A percentile compares a stretch with the other conserved stretches of the same genome.
Evolutionary conservation across 2,888 invertebrate species (phyloP).

Genomic region (Amaurobius ferox): DNA sequence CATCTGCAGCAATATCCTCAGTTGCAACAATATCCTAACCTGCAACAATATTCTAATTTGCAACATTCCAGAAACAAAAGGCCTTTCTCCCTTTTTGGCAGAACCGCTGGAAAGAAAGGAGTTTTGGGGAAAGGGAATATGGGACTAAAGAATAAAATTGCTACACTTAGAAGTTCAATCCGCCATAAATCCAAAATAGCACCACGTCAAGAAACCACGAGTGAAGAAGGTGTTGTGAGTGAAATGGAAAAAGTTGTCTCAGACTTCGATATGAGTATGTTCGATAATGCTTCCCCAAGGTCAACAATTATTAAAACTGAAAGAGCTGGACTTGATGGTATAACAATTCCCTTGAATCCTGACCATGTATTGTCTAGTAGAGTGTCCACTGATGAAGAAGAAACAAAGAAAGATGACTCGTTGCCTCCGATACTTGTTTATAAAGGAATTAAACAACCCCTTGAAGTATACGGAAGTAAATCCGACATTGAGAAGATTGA

Average conservation of each 20-base stretch:
- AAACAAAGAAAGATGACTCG: neutral
- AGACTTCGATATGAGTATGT: too few species aligned
- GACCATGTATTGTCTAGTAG: constrained; percentile 14
- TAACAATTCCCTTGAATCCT: neutral
- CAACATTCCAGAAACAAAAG: neutral
- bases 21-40: neutral
- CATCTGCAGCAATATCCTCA: neutral
- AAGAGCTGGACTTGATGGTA: constrained; percentile 19
- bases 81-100: neutral
- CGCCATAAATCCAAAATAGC: constrained; percentile 10
- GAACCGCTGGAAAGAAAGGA: neutral
- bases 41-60: neutral
- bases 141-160: constrained; percentile 18
- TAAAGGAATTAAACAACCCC: constrained; percentile 36
- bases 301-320: constrained; percentile 5
- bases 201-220: constrained; percentile 6
- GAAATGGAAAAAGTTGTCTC: neutral
- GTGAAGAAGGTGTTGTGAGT: neutral
- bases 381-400: neutral
- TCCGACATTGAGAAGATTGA: constrained; percentile 28
- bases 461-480: constrained; percentile 50
- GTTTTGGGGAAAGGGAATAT: constrained; percentile 23
- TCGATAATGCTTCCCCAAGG: neutral
- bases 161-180: neutral
- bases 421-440: constrained; percentile 54